phyloP scores from a whole-genome alignment of 2,113 vertebrate species.

The Pygoscelis antarcticus region DNA sequence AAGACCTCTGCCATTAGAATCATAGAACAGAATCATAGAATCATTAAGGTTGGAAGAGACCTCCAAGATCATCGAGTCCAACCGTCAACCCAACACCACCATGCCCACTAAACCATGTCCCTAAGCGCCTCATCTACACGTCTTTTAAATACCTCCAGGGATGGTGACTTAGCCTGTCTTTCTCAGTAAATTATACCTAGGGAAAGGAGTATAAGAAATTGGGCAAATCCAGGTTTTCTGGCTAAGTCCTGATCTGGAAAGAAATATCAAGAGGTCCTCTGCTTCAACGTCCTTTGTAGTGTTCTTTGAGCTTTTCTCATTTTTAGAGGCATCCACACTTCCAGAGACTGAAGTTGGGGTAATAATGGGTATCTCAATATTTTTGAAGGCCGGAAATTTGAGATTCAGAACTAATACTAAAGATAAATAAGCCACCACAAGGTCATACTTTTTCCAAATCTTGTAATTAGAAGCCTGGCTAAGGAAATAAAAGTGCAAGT shows the following conservation, averaged over 20 bases:
- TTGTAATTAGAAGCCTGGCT: not conserved
- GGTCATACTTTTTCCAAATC: not conserved
- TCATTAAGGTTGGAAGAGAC: too few species aligned
- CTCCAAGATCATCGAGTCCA: too few species aligned
- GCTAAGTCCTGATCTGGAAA: not conserved
- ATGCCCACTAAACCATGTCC: too few species aligned
- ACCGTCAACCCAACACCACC: too few species aligned
- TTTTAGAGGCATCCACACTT: not conserved
- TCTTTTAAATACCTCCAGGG: too few species aligned
- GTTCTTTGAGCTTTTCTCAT: not conserved
- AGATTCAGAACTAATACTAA: not conserved
- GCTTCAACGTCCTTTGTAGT: not conserved
- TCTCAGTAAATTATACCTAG: not conserved
- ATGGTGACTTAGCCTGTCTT: not conserved
- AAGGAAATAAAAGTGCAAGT: not conserved
- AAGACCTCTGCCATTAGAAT: not conserved
- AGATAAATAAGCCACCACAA: not conserved
- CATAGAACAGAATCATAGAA: too few species aligned
- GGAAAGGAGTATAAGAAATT: not conserved
- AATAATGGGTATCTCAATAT: not conserved
- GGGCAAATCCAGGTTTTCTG: not conserved
- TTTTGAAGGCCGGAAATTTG: not conserved
- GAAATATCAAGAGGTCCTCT: not conserved
- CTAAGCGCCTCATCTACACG: too few species aligned
- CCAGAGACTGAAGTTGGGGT: not conserved